Evolutionary conservation across 1,140 invertebrate genomes (phyloP).

Genomic region (Eubasilissa regina): DNA sequence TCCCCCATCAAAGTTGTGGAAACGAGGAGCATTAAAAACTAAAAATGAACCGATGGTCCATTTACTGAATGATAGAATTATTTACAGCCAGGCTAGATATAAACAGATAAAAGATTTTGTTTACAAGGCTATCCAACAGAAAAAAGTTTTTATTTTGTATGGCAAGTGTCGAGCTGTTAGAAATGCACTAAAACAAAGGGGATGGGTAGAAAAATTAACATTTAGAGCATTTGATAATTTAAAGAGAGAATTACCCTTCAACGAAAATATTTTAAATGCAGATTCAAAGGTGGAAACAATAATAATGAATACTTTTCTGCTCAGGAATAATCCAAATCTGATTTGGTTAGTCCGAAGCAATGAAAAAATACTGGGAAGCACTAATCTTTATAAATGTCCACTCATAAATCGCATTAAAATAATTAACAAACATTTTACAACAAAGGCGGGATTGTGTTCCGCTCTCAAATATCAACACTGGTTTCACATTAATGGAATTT

Average conservation of each 20-base stretch:
- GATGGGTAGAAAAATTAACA: conserved; percentile 77
- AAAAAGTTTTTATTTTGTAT: conserved; percentile 65
- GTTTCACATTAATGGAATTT: conserved; percentile 73
- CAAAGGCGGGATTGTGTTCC: conserved; percentile 76
- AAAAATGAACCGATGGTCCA: conserved; percentile 15
- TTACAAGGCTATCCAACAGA: conserved; percentile 61
- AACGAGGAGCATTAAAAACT: not conserved
- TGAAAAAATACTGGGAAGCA: conserved; percentile 65
- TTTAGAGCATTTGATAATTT: conserved; percentile 61
- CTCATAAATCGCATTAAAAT: conserved; percentile 74
- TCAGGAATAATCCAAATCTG: conserved; percentile 73
- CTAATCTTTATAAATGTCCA: conserved; percentile 65
- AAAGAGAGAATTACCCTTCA: conserved; percentile 60
- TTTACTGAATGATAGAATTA: conserved; percentile 19
- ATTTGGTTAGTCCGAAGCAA: conserved; percentile 69
- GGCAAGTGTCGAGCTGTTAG: conserved; percentile 69
- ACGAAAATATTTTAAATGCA: conserved; percentile 47
- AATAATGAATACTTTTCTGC: conserved; percentile 74
- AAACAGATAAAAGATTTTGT: conserved; percentile 61
- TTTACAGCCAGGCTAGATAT: conserved; percentile 54
- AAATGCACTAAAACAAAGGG: conserved; percentile 71
- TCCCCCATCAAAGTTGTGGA: not conserved
- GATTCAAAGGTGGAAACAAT: conserved; percentile 66
- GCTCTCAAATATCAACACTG: conserved; percentile 75
- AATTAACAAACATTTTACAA: conserved; percentile 73